Base-by-base conservation (phyloP, 2,797 vertebrate species). In the Falco rusticolus region DNA sequence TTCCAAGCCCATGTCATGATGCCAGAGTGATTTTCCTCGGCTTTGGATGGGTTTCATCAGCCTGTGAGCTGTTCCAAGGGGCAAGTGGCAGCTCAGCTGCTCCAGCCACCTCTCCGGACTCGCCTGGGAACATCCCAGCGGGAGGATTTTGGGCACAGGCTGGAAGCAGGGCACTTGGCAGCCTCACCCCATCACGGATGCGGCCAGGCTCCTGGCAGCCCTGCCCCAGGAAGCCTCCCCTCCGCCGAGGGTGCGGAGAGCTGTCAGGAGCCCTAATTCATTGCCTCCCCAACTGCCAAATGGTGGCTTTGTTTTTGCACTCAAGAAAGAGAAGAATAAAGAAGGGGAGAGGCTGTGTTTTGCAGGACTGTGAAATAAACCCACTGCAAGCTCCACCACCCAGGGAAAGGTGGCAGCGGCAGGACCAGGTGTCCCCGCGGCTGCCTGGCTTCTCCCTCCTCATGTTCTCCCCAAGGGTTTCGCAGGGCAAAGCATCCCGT, bases 361-460 rank as follows among this genome's bases (percentile, higher is more conserved):
- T 26, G 24, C 24, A 13, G 57, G 54, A 19, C 25, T 33, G 3
- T 45, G 19, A 37, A 19, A 53, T 7, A 15, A 57, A 14, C 43
- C 33, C 16, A 3, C 31, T 4, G 8, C 8, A 11, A 63, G 33
- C 37, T 48, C 57, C 28, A 4, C 31, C 60, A 39, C 47, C 24
- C 6, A 1, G 12, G 66, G 39, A 31, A 53, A 47, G 66, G 66
- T 13, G 48, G 51, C 16, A 29, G n/a, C 1, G 4, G 39, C 33
- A 50, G 70, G 34, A 66, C 17, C 7, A 1, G 28, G 47, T 1
- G 2, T 19, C 37, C 57, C 0, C 0, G 21, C 34, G 24, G 6
- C 51, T n/a, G 33, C 66, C 60, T 1, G 0, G 39, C 47, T 45
- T 81, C 43, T 72, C 34, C 53, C 24, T 77, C 48, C 50, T 50